Evolutionary conservation across 2,888 invertebrate species (phyloP), one percentile per base, ranked within the genome.

Genomic region (Rhingia rostrata): DNA sequence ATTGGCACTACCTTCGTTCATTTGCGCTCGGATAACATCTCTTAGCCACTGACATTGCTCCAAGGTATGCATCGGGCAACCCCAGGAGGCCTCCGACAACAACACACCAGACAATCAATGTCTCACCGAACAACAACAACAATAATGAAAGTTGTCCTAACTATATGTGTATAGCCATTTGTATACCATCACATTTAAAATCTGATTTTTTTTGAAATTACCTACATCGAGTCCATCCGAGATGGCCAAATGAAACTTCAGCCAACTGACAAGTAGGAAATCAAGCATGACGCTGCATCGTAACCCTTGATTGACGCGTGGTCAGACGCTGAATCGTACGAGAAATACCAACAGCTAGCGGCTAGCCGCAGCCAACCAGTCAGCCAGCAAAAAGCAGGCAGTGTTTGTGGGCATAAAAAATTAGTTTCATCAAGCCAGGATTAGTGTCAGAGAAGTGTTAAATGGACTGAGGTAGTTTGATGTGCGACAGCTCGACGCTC

Each of bases 371-470:
- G 30, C 47, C 81, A 67, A 58, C 43, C 78, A 83, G 61, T 56
- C 82, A 73, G 73, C 45, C 79, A 78, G 78, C 66, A 74, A 84
- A 69, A 80, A 74, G 74, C 80, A 84, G 84, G 70, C 84, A 66
- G 41, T 80, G 80, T 84, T 84, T 84, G 84, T 84, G 80, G 84
- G 84, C 80, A 84, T 84, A 90, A 91, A 90, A 91, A 91, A 90
- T 91, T 90, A 90, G 90, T 91, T 91, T 91, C 91, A 91, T 91
- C 91, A 90, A 90, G 89, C 88, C 89, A 89, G 91, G 91, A 91
- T 91, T 91, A 91, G 89, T 90, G 91, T 91, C 91, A 90, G 88
- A 91, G 91, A 90, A 89, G 91, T 91, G 91, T 91, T 91, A 91
- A 91, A 91, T 91, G 91, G 91, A 91, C 91, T 91, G 91, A 90